A percentile compares a stretch with the other conserved stretches of the same genome.
Evolutionary conservation across 2,113 vertebrate species (phyloP).

Genomic region (Thamnaconus septentrionalis): DNA sequence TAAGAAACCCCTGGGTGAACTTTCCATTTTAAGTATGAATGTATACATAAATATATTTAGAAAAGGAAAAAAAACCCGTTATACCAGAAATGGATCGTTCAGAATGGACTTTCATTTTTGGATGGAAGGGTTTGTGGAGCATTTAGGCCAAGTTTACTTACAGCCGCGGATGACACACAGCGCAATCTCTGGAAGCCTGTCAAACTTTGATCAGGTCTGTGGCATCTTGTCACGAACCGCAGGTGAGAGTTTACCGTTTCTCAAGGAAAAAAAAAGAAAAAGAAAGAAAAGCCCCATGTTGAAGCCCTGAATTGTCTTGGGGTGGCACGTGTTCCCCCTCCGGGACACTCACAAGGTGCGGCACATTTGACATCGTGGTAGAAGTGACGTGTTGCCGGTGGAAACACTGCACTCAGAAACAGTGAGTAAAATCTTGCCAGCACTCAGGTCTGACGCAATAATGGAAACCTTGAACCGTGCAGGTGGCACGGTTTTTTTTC

Average conservation of each 20-base stretch:
- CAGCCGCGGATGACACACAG: background rate
- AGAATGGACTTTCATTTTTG: too few species aligned
- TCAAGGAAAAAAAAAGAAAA: too few species aligned
- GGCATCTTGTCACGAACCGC: constrained; percentile 6
- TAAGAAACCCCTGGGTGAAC: constrained; percentile 23
- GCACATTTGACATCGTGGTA: constrained; percentile 5
- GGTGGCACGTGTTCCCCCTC: background rate
- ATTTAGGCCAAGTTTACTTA: constrained; percentile 1
- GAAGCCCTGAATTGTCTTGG: background rate
- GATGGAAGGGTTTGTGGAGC: background rate
- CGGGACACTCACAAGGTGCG: constrained; percentile 5
- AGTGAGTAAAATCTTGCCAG: too few species aligned
- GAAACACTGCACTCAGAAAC: background rate
- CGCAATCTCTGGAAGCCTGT: background rate
- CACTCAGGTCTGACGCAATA: too few species aligned
- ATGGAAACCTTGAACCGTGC: too few species aligned
- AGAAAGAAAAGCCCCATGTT: too few species aligned
- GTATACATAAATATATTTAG: too few species aligned
- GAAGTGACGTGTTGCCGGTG: background rate
- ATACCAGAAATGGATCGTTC: too few species aligned
- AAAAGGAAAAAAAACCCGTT: too few species aligned
- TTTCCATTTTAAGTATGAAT: constrained; percentile 9
- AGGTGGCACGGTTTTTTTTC: too few species aligned
- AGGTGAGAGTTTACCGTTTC: background rate
- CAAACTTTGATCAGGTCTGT: constrained; percentile 26